Evolutionary conservation across 2,888 invertebrate species (phyloP).

Genomic region (Hesperia comma): DNA sequence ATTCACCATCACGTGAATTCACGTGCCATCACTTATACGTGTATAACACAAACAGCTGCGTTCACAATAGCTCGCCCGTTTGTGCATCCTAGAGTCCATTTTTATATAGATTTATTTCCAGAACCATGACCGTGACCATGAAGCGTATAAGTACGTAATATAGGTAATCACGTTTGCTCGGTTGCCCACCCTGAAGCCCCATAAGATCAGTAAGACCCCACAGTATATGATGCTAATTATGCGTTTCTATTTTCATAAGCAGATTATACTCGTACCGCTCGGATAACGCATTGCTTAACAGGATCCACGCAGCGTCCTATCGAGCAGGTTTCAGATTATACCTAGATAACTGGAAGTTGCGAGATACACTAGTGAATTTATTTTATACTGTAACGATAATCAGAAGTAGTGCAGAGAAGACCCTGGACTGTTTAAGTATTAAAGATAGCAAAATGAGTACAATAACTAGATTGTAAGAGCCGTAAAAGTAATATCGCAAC

Average conservation of each 20-base stretch:
- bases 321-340: slow-evolving; percentile 35
- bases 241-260: slow-evolving; percentile 60
- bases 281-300: slow-evolving; percentile 52
- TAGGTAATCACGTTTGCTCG: slow-evolving; percentile 56
- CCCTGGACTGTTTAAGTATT: background rate
- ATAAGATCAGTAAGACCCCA: slow-evolving; percentile 46
- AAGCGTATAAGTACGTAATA: slow-evolving; percentile 57
- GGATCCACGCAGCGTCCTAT: slow-evolving; percentile 22
- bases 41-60: background rate
- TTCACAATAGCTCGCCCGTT: slow-evolving; percentile 5
- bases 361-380: background rate
- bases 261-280: slow-evolving; percentile 53
- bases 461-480: background rate
- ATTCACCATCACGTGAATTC: slow-evolving; percentile 2
- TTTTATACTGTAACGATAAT: background rate
- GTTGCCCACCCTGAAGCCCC: slow-evolving; percentile 66
- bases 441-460: background rate
- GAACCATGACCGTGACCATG: slow-evolving; percentile 74
- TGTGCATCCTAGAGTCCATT: background rate
- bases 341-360: background rate
- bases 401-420: background rate
- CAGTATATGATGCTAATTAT: slow-evolving; percentile 34
- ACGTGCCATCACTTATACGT: background rate
- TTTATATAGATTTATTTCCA: slow-evolving; percentile 45
- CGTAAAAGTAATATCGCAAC: no score